These are phyloP conservation scores for Adela reaumurella DNA, from an alignment of 2,888 invertebrate species.

Conservation along the genomic window DNA sequence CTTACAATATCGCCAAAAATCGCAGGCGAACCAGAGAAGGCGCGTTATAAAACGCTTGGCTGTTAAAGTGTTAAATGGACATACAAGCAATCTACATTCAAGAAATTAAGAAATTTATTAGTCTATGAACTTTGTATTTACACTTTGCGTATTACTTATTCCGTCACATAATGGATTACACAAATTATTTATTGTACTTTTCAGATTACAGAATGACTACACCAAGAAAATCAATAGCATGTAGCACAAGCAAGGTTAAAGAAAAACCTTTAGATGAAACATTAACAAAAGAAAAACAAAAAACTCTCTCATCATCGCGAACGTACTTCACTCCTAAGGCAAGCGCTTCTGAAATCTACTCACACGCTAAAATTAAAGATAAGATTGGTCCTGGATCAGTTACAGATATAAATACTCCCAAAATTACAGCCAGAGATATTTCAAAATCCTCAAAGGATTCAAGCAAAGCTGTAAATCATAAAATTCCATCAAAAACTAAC, in stretches of 20 bases:
- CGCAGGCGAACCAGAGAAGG: too few species aligned
- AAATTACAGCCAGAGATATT: not conserved
- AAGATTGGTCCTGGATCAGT: not conserved
- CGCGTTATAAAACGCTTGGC: too few species aligned
- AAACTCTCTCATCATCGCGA: conserved; percentile 23
- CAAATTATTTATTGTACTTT: not conserved
- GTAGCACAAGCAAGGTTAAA: conserved; percentile 17
- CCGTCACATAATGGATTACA: too few species aligned
- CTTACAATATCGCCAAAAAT: too few species aligned
- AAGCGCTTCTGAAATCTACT: conserved; percentile 33
- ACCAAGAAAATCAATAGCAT: conserved; percentile 15
- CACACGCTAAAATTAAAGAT: conserved; percentile 4
- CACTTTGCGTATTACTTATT: too few species aligned
- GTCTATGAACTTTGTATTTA: too few species aligned
- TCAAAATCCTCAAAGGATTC: not conserved
- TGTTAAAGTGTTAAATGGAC: too few species aligned
- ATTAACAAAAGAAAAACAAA: conserved; percentile 25
- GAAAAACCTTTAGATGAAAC: conserved; percentile 22
- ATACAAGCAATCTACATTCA: too few species aligned
- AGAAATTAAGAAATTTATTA: too few species aligned
- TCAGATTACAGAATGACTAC: conserved; percentile 18
- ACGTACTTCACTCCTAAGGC: conserved; percentile 28
- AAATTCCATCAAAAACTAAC: not conserved
- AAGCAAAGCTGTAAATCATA: not conserved
- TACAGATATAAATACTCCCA: not conserved